Conservation (phyloP, 1,140 invertebrate genomes). For the Wiebesia pumilae region DNA sequence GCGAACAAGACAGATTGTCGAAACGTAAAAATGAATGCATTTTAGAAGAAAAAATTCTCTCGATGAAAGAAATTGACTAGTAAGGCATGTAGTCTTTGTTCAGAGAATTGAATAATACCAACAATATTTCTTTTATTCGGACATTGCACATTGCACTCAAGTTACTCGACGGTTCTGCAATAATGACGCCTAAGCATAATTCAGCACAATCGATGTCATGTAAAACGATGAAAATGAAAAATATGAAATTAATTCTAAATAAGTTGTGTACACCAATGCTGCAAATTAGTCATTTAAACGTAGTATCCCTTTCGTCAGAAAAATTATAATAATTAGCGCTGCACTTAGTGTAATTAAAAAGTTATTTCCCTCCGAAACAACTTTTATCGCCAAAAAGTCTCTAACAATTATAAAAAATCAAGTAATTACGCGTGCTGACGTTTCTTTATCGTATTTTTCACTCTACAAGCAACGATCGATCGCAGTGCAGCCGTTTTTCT, state of each 20-base stretch:
- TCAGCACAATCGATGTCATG: no score
- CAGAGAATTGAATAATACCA: no score
- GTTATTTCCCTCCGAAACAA: neutral
- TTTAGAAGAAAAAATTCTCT: neutral
- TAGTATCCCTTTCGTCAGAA: no score
- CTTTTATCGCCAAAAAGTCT: neutral
- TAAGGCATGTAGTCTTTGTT: no score
- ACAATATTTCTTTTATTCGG: no score
- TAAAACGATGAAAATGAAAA: no score
- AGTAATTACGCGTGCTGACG: neutral
- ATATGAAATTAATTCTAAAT: no score
- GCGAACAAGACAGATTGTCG: neutral
- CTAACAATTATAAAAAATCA: neutral
- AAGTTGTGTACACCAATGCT: no score
- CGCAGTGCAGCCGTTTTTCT: neutral
- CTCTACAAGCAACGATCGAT: neutral
- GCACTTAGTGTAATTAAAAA: neutral
- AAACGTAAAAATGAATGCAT: slow-evolving; percentile 21
- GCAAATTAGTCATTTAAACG: no score
- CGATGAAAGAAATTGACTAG: neutral
- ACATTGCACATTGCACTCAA: no score
- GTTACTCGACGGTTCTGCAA: neutral
- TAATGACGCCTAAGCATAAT: no score
- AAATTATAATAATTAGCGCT: neutral
- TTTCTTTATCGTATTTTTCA: neutral